Conservation (phyloP, 2,113 vertebrate species). For the Butorides virescens region DNA sequence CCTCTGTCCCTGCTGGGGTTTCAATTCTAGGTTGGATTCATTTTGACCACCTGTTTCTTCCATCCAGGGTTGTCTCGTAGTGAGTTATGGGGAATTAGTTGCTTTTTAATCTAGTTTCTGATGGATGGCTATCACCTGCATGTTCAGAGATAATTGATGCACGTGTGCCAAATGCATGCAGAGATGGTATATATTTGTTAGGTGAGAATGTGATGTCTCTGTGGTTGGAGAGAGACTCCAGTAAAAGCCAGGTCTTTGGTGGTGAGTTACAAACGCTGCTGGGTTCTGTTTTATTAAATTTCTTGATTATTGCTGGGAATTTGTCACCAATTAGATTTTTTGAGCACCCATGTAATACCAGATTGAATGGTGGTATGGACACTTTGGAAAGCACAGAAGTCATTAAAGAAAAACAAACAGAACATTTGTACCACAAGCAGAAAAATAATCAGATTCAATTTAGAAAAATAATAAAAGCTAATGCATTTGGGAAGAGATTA, state of each 20-base stretch:
- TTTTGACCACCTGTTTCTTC: slow-evolving; percentile 15
- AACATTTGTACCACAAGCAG: neutral
- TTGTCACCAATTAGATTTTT: neutral
- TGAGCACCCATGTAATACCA: neutral
- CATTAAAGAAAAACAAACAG: neutral
- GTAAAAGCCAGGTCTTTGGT: neutral
- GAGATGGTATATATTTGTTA: neutral
- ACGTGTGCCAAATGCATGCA: neutral
- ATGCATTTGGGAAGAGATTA: slow-evolving; percentile 28
- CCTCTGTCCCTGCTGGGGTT: neutral
- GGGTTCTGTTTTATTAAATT: neutral
- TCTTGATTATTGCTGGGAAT: neutral
- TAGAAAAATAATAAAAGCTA: slow-evolving; percentile 53
- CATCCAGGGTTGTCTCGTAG: neutral
- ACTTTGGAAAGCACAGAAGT: neutral
- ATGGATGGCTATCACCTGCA: slow-evolving; percentile 25
- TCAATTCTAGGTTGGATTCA: neutral
- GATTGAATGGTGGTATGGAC: neutral
- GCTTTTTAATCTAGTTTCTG: slow-evolving; percentile 33
- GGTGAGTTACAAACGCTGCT: neutral
- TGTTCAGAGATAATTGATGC: neutral
- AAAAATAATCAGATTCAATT: slow-evolving; percentile 39
- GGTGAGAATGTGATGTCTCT: neutral
- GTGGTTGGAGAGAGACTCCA: neutral
- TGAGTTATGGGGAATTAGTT: slow-evolving; percentile 25